These are phyloP conservation scores for Bibio marci DNA, from an alignment of 2,888 invertebrate species.

Conservation along the genomic window DNA sequence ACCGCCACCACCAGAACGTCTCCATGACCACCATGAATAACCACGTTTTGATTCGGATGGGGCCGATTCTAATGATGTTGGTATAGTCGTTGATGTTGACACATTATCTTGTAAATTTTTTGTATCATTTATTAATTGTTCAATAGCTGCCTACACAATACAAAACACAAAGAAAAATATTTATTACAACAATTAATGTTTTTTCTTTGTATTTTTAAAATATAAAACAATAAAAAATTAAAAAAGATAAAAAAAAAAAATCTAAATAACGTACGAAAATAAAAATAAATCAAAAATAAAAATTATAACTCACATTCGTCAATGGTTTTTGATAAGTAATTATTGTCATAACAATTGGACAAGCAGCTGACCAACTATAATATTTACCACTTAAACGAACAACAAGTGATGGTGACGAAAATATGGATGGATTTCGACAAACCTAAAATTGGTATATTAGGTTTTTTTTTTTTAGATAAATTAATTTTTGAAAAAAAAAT, in stretches of 20 bases:
- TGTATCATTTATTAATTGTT: slow-evolving; percentile 19
- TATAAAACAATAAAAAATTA: too few relatives aligned
- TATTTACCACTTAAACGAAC: slow-evolving; percentile 75
- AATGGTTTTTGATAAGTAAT: slow-evolving; percentile 74
- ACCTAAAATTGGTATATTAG: slow-evolving; percentile 19
- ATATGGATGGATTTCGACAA: slow-evolving; percentile 52
- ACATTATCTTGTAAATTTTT: slow-evolving; percentile 14
- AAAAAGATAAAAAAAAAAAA: background rate
- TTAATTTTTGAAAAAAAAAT: too few relatives aligned
- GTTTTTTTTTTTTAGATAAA: too few relatives aligned
- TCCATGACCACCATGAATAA: slow-evolving; percentile 53
- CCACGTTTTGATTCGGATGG: slow-evolving; percentile 19
- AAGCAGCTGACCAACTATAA: slow-evolving; percentile 82
- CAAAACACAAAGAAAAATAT: too few relatives aligned
- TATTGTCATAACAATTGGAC: slow-evolving; percentile 74
- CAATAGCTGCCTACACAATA: slow-evolving; percentile 25
- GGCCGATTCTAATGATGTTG: background rate
- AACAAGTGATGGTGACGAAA: slow-evolving; percentile 67
- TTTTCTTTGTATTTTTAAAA: too few relatives aligned
- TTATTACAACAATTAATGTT: too few relatives aligned
- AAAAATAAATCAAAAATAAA: background rate
- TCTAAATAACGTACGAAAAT: too few relatives aligned
- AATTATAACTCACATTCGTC: slow-evolving; percentile 6
- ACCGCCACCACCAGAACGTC: slow-evolving; percentile 29
- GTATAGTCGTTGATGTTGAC: slow-evolving; percentile 11